Evolutionary conservation across 2,113 vertebrate species (phyloP).

Genomic region (Orientallactaga bullata): DNA sequence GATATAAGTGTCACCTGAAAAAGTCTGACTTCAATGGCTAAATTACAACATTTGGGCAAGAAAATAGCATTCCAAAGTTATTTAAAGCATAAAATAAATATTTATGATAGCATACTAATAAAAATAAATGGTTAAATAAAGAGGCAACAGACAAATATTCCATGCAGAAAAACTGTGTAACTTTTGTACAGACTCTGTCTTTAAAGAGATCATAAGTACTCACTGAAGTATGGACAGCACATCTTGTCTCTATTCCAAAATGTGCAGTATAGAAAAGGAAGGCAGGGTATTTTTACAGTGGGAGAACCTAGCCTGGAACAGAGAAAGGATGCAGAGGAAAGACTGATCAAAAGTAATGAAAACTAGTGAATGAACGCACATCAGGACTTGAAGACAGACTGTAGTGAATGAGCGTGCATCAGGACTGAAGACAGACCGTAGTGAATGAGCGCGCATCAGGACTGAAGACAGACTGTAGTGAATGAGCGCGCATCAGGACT

Average conservation of each 20-base stretch:
- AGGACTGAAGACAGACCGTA: too few species aligned
- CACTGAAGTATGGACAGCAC: not conserved
- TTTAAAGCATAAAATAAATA: slow-evolving; percentile 8
- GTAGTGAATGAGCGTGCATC: not conserved
- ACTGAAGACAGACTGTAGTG: not conserved
- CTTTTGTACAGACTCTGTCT: not conserved
- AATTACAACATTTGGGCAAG: not conserved
- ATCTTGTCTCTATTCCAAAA: slow-evolving; percentile 14
- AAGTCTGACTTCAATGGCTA: not conserved
- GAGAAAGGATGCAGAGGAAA: not conserved
- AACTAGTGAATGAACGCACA: too few species aligned
- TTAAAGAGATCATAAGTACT: not conserved
- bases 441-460: too few species aligned
- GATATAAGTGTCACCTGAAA: not conserved
- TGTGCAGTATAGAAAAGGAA: not conserved
- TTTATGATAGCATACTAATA: not conserved
- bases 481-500: not conserved
- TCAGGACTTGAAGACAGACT: too few species aligned
- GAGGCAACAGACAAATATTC: not conserved
- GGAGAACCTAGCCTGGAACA: not conserved
- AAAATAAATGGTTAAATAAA: slow-evolving; percentile 33
- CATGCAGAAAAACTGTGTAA: slow-evolving; percentile 19
- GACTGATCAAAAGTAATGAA: not conserved
- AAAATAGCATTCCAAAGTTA: slow-evolving; percentile 12
- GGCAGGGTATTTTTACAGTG: not conserved